Conservation (phyloP, 2,888 invertebrate genomes). For the Catocala nupta region DNA sequence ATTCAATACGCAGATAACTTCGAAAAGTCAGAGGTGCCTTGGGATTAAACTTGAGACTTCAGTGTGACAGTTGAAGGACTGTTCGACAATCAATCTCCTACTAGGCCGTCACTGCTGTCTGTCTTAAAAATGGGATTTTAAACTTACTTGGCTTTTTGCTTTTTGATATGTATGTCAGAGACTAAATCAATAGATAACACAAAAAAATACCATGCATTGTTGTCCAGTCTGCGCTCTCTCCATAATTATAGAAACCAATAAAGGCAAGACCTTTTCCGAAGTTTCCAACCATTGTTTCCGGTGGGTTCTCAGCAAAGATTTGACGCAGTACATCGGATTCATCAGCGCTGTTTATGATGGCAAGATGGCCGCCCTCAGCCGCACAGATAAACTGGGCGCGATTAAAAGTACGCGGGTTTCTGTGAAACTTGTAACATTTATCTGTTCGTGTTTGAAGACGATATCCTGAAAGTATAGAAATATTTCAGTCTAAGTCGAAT, state of each 20-base stretch:
- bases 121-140: too few species aligned
- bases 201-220: conserved; percentile 9
- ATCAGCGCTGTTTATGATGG: conserved; percentile 60
- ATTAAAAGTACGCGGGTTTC: conserved; percentile 55
- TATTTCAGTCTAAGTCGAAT: too few species aligned
- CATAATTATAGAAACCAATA: conserved; percentile 12
- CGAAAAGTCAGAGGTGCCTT: too few species aligned
- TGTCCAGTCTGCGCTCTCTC: conserved; percentile 4
- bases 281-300: conserved; percentile 30
- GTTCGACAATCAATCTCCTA: too few species aligned
- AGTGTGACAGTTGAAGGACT: too few species aligned
- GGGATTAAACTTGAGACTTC: too few species aligned
- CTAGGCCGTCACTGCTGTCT: too few species aligned
- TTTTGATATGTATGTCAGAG: background rate
- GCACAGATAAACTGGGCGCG: conserved; percentile 62
- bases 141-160: too few species aligned
- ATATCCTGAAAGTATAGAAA: conserved; percentile 51
- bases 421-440: conserved; percentile 68
- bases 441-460: conserved; percentile 52
- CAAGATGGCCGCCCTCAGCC: conserved; percentile 62
- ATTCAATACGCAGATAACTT: too few species aligned
- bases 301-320: conserved; percentile 48
- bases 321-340: conserved; percentile 53
- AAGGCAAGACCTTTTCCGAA: conserved; percentile 31
- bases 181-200: background rate